Percentiles rank a stretch among this genome's conserved stretches.
Evolutionary conservation across 2,113 vertebrate species (phyloP).

Genomic region (Natator depressus): DNA sequence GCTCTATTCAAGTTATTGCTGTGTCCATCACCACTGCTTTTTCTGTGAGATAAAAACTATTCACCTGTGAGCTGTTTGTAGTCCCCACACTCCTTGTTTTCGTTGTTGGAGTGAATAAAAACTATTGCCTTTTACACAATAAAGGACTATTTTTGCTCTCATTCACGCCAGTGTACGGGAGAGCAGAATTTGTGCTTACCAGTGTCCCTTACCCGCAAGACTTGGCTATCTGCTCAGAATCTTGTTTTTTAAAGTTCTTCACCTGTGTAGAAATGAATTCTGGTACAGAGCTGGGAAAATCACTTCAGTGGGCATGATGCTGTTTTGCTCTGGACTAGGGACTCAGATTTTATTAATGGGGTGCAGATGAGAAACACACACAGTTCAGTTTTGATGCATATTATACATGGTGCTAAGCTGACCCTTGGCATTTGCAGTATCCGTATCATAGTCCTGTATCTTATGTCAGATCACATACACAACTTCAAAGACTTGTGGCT

Average conservation of each 20-base stretch:
- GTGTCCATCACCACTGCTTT: background rate
- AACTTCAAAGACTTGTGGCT: constrained; percentile 18
- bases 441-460: background rate
- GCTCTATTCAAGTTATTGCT: background rate
- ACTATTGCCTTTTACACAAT: background rate
- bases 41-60: background rate
- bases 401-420: background rate
- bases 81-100: background rate
- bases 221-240: background rate
- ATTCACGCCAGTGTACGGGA: background rate
- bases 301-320: background rate
- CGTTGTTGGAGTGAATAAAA: background rate
- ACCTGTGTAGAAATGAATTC: background rate
- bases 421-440: background rate
- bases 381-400: background rate
- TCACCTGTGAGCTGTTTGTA: background rate
- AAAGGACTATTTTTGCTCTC: background rate
- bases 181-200: background rate
- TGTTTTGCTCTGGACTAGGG: background rate
- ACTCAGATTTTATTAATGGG: constrained; percentile 4
- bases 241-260: background rate
- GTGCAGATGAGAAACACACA: background rate
- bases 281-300: background rate
- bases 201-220: background rate
- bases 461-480: background rate